A percentile compares a stretch with the other conserved stretches of the same genome.
These are phyloP conservation scores for Drosophila fulvimacula DNA, from an alignment of 2,888 invertebrate species.

Conservation along the genomic window DNA sequence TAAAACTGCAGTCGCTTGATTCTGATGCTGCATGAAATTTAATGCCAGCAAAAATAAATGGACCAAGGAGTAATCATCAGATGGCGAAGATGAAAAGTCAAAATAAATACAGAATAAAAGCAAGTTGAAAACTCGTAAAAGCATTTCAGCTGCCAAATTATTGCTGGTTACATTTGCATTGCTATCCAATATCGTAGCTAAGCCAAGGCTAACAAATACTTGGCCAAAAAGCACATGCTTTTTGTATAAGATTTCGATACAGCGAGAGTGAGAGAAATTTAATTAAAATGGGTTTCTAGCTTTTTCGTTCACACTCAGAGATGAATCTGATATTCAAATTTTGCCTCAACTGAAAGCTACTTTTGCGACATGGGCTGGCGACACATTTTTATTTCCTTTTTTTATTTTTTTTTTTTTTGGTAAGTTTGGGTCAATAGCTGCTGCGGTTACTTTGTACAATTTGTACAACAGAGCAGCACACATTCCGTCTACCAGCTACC, in stretches of 20 bases:
- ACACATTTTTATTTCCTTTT: not conserved
- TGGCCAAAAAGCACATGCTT: slow-evolving; percentile 21
- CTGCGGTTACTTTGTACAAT: slow-evolving; percentile 60
- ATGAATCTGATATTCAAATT: slow-evolving; percentile 13
- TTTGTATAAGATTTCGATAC: slow-evolving; percentile 8
- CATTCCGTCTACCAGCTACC: slow-evolving; percentile 41
- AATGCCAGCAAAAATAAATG: not conserved
- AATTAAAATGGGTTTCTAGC: slow-evolving; percentile 57
- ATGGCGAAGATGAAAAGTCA: not conserved
- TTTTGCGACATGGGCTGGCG: slow-evolving; percentile 20
- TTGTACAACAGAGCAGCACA: slow-evolving; percentile 40
- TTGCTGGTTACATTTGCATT: slow-evolving; percentile 34
- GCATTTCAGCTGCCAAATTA: slow-evolving; percentile 21
- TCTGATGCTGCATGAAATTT: not conserved
- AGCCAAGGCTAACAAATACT: slow-evolving; percentile 49
- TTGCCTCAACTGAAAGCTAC: not conserved
- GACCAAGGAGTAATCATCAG: not conserved
- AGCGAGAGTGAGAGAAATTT: slow-evolving; percentile 39
- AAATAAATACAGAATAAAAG: slow-evolving; percentile 24
- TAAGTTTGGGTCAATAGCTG: slow-evolving; percentile 44
- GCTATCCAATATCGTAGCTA: slow-evolving; percentile 53
- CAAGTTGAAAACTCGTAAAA: slow-evolving; percentile 15
- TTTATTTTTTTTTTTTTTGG: slow-evolving; percentile 9
- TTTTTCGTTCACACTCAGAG: slow-evolving; percentile 24
- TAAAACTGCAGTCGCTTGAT: too few relatives aligned